Evolutionary conservation across 1,140 invertebrate species (phyloP), one percentile per base, ranked within the genome.

Genomic region (Manduca sexta): DNA sequence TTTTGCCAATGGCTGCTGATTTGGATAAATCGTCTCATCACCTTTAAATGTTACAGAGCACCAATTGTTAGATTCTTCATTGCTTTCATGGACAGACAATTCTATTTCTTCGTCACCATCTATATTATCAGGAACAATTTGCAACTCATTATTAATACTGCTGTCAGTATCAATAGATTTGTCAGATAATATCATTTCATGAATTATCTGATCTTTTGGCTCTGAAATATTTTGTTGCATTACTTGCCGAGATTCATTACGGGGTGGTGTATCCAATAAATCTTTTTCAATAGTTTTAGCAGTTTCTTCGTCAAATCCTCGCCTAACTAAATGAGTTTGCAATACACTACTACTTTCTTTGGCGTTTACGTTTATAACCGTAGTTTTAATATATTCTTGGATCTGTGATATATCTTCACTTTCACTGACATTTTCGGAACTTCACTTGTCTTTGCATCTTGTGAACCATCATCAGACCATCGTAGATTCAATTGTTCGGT

Each of bases 221-320:
- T 31, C 12, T 13, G n/a, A n/a, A n/a, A 14, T 35, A n/a, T 35
- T 2, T 30, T 43, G 10, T 14, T 16, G 11, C 37, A 17, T 8
- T 43, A 31, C 5, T 16, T 12, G 12, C 38, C 31, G 13, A 26
- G 2, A 16, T 12, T 39, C 41, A 10, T 17, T 21, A 8, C 15
- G 50, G 13, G 43, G 51, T 45, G 65, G 61, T 7, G 64, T 52
- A 49, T 75, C 72, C 3, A 83, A 55, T 42, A 84, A 67, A 58
- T 84, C 81, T 14, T 79, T 45, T 60, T 85, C 81, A 26, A 85
- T 82, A 30, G 61, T 85, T 69, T 73, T 83, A 7, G 81, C 81
- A 2, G 79, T 83, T 56, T 74, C 76, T 11, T 65, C 41, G 60
- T 85, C 82, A 66, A 83, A 85, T 29, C 78, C 79, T 55, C 78